phyloP scores from a whole-genome alignment of 30 jellyfish, hydroid and myxozoan genomes.

The Aurelia coerulea region DNA sequence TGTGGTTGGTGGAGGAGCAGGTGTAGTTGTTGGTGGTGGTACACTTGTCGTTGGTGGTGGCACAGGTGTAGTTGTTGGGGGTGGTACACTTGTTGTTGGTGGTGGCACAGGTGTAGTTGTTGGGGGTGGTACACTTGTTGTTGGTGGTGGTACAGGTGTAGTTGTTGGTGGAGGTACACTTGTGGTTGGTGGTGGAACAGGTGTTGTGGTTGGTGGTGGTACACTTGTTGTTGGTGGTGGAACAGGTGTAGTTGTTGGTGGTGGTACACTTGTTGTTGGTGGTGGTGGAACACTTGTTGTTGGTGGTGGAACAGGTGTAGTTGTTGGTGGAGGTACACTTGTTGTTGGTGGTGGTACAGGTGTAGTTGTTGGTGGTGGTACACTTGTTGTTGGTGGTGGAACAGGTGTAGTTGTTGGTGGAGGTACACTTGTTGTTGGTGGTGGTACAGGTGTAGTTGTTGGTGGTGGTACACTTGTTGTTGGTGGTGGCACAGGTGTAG shows the following conservation, averaged over 20 bases:
- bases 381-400: neutral
- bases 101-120: conserved; percentile 8
- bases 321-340: neutral
- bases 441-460: conserved; percentile 6
- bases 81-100: neutral
- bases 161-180: conserved; percentile 5
- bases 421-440: conserved; percentile 6
- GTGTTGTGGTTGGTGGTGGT: neutral
- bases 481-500: conserved; percentile 20
- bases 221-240: conserved; percentile 44
- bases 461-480: conserved; percentile 21
- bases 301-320: conserved; percentile 4
- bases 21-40: conserved; percentile 14
- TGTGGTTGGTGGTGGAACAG: neutral
- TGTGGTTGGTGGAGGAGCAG: neutral
- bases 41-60: conserved; percentile 30
- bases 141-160: conserved; percentile 21
- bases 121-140: neutral
- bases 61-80: conserved; percentile 1
- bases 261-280: conserved; percentile 3
- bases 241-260: neutral
- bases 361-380: conserved; percentile 10
- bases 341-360: conserved; percentile 25
- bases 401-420: conserved; percentile 22
- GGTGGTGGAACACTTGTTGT: conserved; percentile 17